Evolutionary conservation across 1,140 invertebrate species (phyloP).

Genomic region (Aphelinus certus): DNA sequence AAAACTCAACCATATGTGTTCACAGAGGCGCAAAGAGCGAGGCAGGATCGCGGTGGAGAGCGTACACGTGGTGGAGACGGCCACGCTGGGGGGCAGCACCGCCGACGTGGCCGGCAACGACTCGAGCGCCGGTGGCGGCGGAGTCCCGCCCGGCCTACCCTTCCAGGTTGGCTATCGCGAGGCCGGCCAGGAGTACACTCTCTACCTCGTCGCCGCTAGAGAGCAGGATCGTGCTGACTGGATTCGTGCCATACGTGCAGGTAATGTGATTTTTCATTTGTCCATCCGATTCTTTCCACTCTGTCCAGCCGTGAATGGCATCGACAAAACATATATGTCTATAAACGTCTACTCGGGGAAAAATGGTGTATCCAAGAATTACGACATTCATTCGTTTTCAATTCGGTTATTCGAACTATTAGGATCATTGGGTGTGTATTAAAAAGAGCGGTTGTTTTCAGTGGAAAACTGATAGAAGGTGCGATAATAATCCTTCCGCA

Average conservation of each 20-base stretch:
- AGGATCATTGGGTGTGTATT: no score
- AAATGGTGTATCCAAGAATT: no score
- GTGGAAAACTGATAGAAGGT: no score
- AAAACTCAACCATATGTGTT: conserved; percentile 31
- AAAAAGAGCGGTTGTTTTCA: no score
- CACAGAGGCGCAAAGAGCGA: conserved; percentile 80
- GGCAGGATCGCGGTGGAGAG: conserved; percentile 78
- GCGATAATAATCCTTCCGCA: no score
- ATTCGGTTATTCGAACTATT: no score
- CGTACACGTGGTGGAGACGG: conserved; percentile 80
- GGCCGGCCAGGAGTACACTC: conserved; percentile 75
- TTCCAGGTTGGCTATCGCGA: conserved; percentile 82
- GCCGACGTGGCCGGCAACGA: conserved; percentile 53
- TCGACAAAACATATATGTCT: no score
- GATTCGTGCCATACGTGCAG: conserved; percentile 79
- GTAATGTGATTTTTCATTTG: conserved; percentile 59
- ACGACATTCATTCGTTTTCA: no score
- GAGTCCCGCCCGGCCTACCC: conserved; percentile 66
- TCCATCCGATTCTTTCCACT: no score
- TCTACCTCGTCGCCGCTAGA: conserved; percentile 79
- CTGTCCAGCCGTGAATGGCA: no score
- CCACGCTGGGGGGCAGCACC: conserved; percentile 68
- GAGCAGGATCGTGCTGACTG: conserved; percentile 79
- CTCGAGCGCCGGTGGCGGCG: conserved; percentile 50
- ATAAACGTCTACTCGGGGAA: no score